Evolutionary conservation across 1,140 invertebrate species (phyloP).

Genomic region (Neodiprion pinetum): DNA sequence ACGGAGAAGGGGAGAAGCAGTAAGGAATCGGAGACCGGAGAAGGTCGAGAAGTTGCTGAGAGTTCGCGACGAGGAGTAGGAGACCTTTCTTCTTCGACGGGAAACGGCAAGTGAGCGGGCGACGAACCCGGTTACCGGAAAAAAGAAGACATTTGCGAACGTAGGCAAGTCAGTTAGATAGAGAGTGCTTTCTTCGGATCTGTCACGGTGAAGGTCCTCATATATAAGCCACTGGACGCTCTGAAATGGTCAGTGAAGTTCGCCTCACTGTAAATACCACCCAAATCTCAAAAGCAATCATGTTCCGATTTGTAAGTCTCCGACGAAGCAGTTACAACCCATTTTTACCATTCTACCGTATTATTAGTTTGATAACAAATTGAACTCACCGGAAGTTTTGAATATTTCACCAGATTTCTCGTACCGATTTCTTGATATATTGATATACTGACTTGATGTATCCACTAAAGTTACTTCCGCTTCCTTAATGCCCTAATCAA

Average conservation of each 20-base stretch:
- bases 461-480: no score
- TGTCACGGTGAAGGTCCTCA: conserved; percentile 53
- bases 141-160: conserved; percentile 6
- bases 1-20: background rate
- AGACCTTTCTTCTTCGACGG: conserved; percentile 27
- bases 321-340: background rate
- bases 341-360: no score
- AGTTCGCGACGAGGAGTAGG: background rate
- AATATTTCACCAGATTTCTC: no score
- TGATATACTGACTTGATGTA: no score
- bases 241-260: conserved; percentile 51
- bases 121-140: conserved; percentile 5
- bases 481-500: no score
- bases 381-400: no score
- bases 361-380: no score
- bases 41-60: conserved; percentile 9
- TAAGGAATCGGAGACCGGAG: background rate
- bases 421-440: no score
- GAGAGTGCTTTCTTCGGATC: conserved; percentile 55
- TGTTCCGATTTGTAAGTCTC: conserved; percentile 46
- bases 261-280: conserved; percentile 27
- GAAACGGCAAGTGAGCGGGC: background rate
- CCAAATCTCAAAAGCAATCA: conserved; percentile 21
- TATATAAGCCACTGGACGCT: conserved; percentile 55
- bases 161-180: conserved; percentile 20